Evolutionary conservation across 1,140 invertebrate genomes (phyloP), one percentile per base, ranked within the genome.

Genomic region (Cotesia chilonis): DNA sequence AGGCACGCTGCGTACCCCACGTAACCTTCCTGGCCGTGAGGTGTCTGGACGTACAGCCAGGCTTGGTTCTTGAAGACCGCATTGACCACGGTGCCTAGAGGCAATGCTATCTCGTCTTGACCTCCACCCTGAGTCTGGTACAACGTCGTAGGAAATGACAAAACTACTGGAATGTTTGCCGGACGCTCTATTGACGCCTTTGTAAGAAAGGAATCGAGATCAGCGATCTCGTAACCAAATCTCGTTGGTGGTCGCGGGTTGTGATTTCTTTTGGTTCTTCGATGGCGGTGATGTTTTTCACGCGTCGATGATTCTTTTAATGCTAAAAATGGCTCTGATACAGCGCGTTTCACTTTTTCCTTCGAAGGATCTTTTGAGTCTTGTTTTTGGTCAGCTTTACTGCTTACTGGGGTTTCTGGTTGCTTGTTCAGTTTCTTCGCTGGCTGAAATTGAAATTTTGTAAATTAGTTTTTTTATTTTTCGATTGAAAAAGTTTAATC

Each of bases 41-140:
- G 92, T 0, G 94, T 95, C 81, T 94, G 93, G 1, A 93, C 92
- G 77, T 94, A 95, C 1, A 95, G 81, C 94, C 94, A 95, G 74
- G 90, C 90, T 75, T 93, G 91, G 76, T 93, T 94, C 83, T 94
- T 94, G 82, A 94, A 95, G 4, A 95, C 91, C 0, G 93, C 94
- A 80, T 95, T 95, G 0, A 95, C 93, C 3, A 95, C 93, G 81
- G 94, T 94, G 6, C 94, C 94, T 61, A 95, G 84, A 0, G 93
- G 93, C 66, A 95, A 80, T 0, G 90, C 87, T 47, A 93, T 86
- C 82, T 94, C 93, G 20, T 89, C 88, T 79, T 94, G 93, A 63
- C 88, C 89, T 17, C 91, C 91, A 12, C 90, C 91, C 60, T 91
- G 89, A 0, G 92, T 94, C 79, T 93, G 92, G 81, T 94, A 94